phyloP scores from a whole-genome alignment of 2,113 vertebrate genomes.

The Podilymbus podiceps region DNA sequence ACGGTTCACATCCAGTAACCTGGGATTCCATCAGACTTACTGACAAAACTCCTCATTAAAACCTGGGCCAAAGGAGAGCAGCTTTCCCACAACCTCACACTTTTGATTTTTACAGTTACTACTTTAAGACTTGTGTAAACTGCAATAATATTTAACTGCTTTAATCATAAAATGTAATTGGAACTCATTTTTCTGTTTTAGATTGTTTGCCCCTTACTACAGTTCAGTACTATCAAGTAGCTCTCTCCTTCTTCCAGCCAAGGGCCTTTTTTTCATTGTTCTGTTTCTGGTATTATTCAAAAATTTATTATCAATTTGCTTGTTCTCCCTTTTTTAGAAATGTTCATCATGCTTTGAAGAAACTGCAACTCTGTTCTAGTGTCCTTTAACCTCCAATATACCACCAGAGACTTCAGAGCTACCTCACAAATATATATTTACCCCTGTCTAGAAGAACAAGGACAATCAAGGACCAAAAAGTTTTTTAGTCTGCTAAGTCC shows the following conservation, averaged over 20 bases:
- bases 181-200: slow-evolving; percentile 14
- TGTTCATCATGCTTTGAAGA: neutral
- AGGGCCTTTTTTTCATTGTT: neutral
- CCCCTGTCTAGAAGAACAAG: neutral
- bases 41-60: neutral
- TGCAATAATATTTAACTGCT: slow-evolving; percentile 34
- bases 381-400: neutral
- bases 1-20: neutral
- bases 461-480: neutral
- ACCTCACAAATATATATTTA: neutral
- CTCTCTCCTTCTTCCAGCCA: neutral
- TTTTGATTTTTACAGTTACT: neutral
- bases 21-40: neutral
- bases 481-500: neutral
- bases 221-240: neutral
- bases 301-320: neutral
- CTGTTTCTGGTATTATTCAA: slow-evolving; percentile 3
- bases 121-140: neutral
- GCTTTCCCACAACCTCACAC: neutral
- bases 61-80: neutral
- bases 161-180: slow-evolving; percentile 41
- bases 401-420: neutral
- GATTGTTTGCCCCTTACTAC: neutral
- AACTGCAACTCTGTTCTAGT: neutral
- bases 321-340: neutral